Percentiles rank a stretch among this genome's conserved stretches.
Evolutionary conservation across 2,113 vertebrate genomes (phyloP).

Genomic region (Anolis carolinensis): DNA sequence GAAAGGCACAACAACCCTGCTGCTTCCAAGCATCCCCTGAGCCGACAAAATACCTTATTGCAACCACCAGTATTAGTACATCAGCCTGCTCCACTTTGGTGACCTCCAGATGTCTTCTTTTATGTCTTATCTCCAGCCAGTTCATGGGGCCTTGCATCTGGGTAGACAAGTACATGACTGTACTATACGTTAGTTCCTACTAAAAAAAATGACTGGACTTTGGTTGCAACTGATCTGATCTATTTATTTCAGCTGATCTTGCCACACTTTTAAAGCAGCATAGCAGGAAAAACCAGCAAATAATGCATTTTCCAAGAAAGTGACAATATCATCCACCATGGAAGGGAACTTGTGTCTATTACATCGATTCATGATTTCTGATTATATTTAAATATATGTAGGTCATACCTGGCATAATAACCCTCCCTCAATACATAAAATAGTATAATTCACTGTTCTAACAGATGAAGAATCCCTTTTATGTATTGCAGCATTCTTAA

Average conservation of each 20-base stretch:
- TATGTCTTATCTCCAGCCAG: too few species aligned
- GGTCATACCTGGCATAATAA: background rate
- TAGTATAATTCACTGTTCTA: background rate
- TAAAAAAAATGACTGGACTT: background rate
- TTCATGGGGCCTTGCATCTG: too few species aligned
- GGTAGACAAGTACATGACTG: background rate
- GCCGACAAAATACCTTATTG: background rate
- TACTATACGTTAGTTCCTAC: background rate
- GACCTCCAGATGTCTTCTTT: too few species aligned
- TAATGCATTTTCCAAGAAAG: background rate
- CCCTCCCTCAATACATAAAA: background rate
- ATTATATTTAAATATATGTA: background rate
- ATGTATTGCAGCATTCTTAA: background rate
- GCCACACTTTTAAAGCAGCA: background rate
- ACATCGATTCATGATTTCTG: background rate
- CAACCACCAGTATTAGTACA: too few species aligned
- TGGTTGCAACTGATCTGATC: background rate
- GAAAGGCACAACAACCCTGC: background rate
- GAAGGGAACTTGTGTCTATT: background rate
- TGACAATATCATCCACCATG: background rate
- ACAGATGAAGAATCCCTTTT: background rate
- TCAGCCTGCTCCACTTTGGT: too few species aligned
- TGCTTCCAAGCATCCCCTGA: background rate
- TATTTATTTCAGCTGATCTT: background rate
- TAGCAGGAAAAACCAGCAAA: background rate